These are phyloP conservation scores for Ectobius pallidus DNA, from an alignment of 2,888 invertebrate genomes.

Conservation along the genomic window DNA sequence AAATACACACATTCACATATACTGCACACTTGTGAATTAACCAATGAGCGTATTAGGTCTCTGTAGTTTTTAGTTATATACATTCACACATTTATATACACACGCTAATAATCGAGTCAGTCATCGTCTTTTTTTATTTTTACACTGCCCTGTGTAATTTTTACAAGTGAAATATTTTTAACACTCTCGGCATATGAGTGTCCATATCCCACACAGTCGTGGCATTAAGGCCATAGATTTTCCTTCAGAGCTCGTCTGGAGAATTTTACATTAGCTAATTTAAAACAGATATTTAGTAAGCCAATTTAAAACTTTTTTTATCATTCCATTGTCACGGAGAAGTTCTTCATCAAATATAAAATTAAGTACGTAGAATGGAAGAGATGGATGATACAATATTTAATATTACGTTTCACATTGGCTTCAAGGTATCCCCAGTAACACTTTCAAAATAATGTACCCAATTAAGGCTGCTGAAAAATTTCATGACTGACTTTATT, in stretches of 20 bases:
- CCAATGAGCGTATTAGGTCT: neutral
- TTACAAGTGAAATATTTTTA: too few relatives aligned
- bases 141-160: too few relatives aligned
- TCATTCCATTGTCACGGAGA: neutral
- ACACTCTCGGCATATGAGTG: too few relatives aligned
- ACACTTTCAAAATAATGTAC: neutral
- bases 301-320: neutral
- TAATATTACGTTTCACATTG: conserved; percentile 1
- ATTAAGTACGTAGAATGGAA: neutral
- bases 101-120: neutral
- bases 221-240: conserved; percentile 2
- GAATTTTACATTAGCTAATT: neutral
- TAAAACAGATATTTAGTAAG: neutral
- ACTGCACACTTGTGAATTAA: conserved; percentile 5
- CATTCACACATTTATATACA: neutral
- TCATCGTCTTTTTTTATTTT: neutral
- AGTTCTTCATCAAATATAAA: conserved; percentile 4
- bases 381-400: neutral
- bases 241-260: neutral
- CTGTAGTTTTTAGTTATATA: neutral
- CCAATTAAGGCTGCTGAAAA: neutral
- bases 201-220: neutral
- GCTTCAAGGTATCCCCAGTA: neutral
- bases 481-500: neutral
- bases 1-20: conserved; percentile 20